Evolutionary conservation across 1,140 invertebrate genomes (phyloP).

Genomic region (Meloidogyne chitwoodi): DNA sequence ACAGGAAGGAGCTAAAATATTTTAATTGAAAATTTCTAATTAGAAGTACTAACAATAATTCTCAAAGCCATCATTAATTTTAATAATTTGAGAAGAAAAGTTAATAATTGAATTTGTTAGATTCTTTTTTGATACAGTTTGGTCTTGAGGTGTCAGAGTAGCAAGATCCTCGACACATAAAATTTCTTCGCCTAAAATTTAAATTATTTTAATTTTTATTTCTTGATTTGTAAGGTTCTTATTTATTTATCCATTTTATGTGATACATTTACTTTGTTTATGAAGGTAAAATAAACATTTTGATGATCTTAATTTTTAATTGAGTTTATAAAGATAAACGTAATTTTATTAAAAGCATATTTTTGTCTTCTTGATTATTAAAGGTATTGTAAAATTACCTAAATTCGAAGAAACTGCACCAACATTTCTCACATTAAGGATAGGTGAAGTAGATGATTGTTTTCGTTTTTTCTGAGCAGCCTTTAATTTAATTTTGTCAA

Average conservation of each 20-base stretch:
- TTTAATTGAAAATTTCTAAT: neutral
- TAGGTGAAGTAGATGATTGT: neutral
- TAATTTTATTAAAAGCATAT: too few species aligned
- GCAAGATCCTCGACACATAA: neutral
- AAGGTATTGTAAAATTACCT: neutral
- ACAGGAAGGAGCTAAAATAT: neutral
- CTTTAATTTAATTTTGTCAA: constrained; percentile 19
- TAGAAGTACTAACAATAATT: neutral
- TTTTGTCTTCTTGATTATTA: too few species aligned
- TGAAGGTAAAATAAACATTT: too few species aligned
- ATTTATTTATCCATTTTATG: too few species aligned
- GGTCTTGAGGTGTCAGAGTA: neutral
- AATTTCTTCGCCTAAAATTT: neutral
- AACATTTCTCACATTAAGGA: neutral
- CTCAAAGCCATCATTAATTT: neutral
- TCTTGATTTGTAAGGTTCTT: too few species aligned
- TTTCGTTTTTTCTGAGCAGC: neutral
- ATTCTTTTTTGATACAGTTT: neutral
- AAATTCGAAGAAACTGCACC: neutral
- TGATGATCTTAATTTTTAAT: too few species aligned
- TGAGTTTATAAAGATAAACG: too few species aligned
- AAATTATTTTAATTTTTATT: neutral
- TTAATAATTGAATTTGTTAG: neutral
- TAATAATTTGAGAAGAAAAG: neutral
- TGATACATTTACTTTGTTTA: too few species aligned